Percentiles rank a stretch among this genome's conserved stretches.
phyloP scores from a whole-genome alignment of 1,140 invertebrate species.

The Rhyacophila brunnea region DNA sequence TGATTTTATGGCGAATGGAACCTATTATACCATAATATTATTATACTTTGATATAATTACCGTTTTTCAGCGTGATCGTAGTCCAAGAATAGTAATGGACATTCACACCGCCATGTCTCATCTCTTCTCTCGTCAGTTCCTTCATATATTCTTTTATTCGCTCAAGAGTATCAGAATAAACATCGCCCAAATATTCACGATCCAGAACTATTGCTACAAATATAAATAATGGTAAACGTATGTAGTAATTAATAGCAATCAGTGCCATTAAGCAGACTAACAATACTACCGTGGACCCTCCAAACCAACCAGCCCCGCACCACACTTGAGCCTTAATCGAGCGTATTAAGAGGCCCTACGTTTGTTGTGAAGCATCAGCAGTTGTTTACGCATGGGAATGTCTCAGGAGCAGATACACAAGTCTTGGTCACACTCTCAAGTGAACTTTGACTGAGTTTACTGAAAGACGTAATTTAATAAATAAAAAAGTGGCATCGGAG shows the following conservation, averaged over 20 bases:
- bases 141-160: conserved; percentile 61
- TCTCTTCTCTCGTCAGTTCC: conserved; percentile 58
- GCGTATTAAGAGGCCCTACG: neutral
- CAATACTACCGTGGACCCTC: neutral
- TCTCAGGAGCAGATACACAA: no score
- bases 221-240: conserved; percentile 19
- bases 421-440: no score
- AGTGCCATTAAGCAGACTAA: neutral
- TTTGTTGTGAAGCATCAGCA: neutral
- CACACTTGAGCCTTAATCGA: neutral
- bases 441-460: no score
- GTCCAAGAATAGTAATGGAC: conserved; percentile 64
- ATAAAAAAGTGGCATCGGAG: no score
- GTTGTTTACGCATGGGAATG: no score
- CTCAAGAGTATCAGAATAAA: conserved; percentile 56
- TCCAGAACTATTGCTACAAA: conserved; percentile 62
- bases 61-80: conserved; percentile 62
- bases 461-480: no score
- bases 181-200: conserved; percentile 57
- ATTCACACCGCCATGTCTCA: conserved; percentile 62
- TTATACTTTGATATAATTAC: no score
- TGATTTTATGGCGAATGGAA: no score
- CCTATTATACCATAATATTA: no score
- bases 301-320: no score
- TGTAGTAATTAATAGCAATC: conserved; percentile 1